A percentile compares a stretch with the other conserved stretches of the same genome.
Evolutionary conservation across 2,888 invertebrate species (phyloP).

Genomic region (Sinhomidia bicolor): DNA sequence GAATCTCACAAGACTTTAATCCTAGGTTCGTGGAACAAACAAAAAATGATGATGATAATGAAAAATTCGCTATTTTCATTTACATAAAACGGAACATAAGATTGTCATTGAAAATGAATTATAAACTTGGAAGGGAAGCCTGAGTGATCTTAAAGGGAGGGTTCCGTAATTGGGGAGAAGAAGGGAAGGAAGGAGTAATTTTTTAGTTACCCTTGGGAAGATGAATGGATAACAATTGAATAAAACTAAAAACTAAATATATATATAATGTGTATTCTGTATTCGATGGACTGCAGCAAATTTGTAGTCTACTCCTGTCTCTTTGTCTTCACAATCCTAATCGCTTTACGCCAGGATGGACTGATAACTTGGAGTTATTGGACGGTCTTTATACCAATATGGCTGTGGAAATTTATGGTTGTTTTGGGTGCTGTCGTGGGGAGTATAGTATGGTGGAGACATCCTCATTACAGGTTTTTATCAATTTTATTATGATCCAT

Average conservation of each 20-base stretch:
- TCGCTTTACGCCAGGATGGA: constrained; percentile 94
- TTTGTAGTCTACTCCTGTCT: constrained; percentile 97
- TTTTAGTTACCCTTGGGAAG: constrained; percentile 1
- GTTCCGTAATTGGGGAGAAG: no score
- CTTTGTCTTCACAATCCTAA: constrained; percentile 93
- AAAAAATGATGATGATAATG: constrained; percentile 1
- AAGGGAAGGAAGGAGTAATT: no score
- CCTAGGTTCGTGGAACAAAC: constrained; percentile 86
- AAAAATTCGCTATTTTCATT: neutral
- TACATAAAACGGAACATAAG: constrained; percentile 1
- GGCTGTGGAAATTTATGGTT: constrained; percentile 98
- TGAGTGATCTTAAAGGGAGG: neutral
- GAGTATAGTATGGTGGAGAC: constrained; percentile 97
- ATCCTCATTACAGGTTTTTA: constrained; percentile 94
- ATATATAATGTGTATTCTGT: constrained; percentile 82
- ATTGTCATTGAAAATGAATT: neutral
- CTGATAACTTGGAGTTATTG: constrained; percentile 96
- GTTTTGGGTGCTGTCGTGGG: constrained; percentile 95
- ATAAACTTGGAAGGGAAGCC: neutral
- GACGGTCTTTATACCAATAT: constrained; percentile 97
- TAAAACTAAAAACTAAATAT: neutral
- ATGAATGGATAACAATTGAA: constrained; percentile 7
- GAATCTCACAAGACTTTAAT: constrained; percentile 95
- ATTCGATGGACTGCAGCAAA: constrained; percentile 87
- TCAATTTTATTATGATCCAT: no score